phyloP scores from a whole-genome alignment of 2,113 vertebrate genomes.

The Corvus hawaiiensis region DNA sequence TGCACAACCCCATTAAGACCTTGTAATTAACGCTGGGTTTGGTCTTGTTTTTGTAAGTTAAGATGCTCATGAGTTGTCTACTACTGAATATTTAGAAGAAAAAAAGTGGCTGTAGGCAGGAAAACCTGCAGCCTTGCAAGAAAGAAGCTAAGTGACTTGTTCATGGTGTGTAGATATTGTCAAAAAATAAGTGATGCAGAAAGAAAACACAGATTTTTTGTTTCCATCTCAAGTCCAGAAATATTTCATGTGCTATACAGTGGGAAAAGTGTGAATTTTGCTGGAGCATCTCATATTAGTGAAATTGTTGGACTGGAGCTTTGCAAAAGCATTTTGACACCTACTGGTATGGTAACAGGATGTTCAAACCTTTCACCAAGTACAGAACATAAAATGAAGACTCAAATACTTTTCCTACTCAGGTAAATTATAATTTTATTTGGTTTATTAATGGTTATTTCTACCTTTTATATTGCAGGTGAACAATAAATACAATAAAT shows the following conservation, averaged over 20 bases:
- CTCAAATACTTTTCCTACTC: not conserved
- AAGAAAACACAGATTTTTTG: not conserved
- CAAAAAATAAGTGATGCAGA: not conserved
- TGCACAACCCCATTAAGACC: not conserved
- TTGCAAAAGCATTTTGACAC: not conserved
- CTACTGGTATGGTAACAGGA: not conserved
- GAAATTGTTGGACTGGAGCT: not conserved
- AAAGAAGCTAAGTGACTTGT: not conserved
- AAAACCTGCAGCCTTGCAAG: not conserved
- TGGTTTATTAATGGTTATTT: not conserved
- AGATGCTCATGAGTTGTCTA: not conserved
- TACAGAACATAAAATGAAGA: not conserved
- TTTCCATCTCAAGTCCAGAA: not conserved
- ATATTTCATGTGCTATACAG: not conserved
- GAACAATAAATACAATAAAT: constrained; percentile 65
- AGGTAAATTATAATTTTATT: constrained; percentile 21
- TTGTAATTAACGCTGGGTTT: not conserved
- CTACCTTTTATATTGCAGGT: not conserved
- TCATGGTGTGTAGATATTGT: not conserved
- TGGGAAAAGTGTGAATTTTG: not conserved
- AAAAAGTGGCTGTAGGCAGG: not conserved
- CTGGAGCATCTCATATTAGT: not conserved
- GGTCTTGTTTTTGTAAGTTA: not conserved
- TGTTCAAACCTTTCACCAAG: not conserved
- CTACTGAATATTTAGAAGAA: not conserved